These are phyloP conservation scores for Thamnophis elegans DNA, from an alignment of 2,797 vertebrate genomes.

Conservation along the genomic window DNA sequence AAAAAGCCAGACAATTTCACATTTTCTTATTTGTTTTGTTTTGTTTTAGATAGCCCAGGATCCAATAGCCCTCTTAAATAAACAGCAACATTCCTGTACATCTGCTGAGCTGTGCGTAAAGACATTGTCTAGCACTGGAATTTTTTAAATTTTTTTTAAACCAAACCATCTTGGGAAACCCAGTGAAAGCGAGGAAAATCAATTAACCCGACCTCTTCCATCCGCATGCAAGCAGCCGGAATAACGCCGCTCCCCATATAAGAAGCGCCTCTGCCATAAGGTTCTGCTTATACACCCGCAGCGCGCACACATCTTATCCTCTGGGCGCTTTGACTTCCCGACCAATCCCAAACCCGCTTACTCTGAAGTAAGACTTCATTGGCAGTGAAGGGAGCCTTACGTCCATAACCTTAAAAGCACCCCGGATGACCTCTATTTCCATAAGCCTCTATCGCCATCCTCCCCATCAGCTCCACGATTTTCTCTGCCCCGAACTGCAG, in stretches of 20 bases:
- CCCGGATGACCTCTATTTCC: not conserved
- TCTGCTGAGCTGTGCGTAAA: conserved; percentile 6
- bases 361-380: not conserved
- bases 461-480: not conserved
- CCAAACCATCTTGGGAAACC: not conserved
- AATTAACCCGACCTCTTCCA: not conserved
- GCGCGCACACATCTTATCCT: not conserved
- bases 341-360: not conserved
- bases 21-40: not conserved
- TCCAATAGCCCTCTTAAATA: not conserved
- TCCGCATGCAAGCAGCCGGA: not conserved
- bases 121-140: not conserved
- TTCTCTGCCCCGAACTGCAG: no score
- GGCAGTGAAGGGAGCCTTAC: not conserved
- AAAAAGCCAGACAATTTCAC: not conserved
- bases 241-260: not conserved
- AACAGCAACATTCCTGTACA: conserved; percentile 24
- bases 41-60: not conserved
- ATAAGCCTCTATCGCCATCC: no score
- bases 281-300: not conserved
- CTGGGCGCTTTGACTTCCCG: not conserved
- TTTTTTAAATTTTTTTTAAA: not conserved
- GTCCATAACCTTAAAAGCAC: not conserved
- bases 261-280: not conserved
- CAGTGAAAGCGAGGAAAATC: not conserved